phyloP scores from a whole-genome alignment of 2,797 vertebrate species.

The Channallabes apus region DNA sequence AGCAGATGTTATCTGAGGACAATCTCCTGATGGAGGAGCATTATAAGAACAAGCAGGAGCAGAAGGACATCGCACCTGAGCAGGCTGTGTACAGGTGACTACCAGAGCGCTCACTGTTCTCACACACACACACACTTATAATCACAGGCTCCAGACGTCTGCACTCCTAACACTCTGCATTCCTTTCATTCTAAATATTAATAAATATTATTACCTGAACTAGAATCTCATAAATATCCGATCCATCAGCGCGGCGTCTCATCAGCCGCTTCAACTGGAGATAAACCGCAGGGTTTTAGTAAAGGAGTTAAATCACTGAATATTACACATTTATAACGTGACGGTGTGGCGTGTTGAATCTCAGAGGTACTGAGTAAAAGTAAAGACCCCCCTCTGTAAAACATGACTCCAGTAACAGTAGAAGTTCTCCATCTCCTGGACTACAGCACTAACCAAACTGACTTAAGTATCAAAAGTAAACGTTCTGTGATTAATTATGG shows the following conservation, averaged over 20 bases:
- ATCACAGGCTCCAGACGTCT: background rate
- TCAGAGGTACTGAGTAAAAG: no score
- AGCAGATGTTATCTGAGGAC: conserved; percentile 85
- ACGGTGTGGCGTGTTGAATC: no score
- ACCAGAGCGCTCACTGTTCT: background rate
- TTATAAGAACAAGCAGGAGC: conserved; percentile 78
- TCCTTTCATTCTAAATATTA: no score
- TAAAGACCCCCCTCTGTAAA: no score
- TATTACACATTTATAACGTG: background rate
- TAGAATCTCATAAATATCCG: background rate
- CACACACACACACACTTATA: no score
- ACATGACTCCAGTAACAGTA: no score
- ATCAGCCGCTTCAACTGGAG: background rate
- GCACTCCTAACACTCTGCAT: no score
- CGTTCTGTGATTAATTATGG: no score
- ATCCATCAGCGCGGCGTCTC: background rate
- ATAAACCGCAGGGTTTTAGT: background rate
- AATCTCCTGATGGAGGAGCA: conserved; percentile 81
- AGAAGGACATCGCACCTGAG: conserved; percentile 43
- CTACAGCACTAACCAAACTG: no score
- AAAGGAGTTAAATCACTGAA: background rate
- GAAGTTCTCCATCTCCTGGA: no score
- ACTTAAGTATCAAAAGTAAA: no score
- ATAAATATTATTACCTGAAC: background rate
- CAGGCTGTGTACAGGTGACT: conserved; percentile 63